Percentiles rank a stretch among this genome's conserved stretches.
Conservation (phyloP, 2,797 vertebrate genomes). For the Platyrinchus mystaceus region DNA sequence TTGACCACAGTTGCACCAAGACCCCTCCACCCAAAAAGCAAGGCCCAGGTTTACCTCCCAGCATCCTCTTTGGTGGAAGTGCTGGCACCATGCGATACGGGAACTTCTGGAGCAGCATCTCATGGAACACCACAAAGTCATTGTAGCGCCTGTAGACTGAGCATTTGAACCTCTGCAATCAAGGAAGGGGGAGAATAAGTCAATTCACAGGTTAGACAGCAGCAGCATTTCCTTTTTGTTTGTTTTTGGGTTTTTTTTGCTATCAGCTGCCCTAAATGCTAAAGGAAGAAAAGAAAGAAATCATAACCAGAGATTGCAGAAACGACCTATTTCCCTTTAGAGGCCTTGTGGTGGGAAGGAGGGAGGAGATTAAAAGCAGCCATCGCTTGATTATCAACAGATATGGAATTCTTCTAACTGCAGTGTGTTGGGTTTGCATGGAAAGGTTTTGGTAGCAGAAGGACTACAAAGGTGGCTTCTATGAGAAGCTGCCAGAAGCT, state of each 20-base stretch:
- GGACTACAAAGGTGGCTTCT: not conserved
- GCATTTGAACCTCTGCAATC: constrained; percentile 83
- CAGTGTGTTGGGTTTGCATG: not conserved
- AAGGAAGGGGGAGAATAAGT: not conserved
- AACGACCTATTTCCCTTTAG: not conserved
- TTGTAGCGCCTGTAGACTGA: constrained; percentile 93
- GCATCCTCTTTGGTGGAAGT: constrained; percentile 92
- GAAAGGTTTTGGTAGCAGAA: not conserved
- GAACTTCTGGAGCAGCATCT: constrained; percentile 91
- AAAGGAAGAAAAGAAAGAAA: not conserved
- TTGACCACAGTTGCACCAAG: fast-evolving
- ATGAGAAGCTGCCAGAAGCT: not conserved
- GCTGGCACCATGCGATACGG: constrained; percentile 93
- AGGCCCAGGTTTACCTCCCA: constrained; percentile 83
- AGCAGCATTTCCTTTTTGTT: not conserved
- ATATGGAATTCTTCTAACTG: not conserved
- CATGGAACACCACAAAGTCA: constrained; percentile 96
- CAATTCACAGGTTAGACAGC: not conserved
- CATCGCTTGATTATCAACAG: not conserved
- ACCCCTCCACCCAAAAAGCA: not conserved
- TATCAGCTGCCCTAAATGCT: not conserved
- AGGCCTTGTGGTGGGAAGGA: not conserved
- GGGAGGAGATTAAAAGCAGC: not conserved
- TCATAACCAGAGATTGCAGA: not conserved
- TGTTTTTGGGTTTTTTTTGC: no score